These are phyloP conservation scores for Lypha dubia DNA, from an alignment of 2,888 invertebrate species.

Conservation along the genomic window DNA sequence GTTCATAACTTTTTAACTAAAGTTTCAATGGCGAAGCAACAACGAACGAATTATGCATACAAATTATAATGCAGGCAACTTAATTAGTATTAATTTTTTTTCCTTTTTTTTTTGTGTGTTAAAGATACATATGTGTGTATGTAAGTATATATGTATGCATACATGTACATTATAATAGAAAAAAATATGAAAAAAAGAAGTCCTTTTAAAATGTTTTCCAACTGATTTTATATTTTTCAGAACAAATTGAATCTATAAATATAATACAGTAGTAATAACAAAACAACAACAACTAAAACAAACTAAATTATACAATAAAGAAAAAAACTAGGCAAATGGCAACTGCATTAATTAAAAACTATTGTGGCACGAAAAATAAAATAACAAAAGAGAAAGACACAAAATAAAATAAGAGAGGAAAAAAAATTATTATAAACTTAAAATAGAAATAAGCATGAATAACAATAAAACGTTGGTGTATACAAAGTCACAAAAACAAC, in stretches of 20 bases:
- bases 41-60: neutral
- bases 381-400: conserved; percentile 42
- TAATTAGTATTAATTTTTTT: conserved; percentile 11
- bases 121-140: neutral
- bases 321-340: conserved; percentile 62
- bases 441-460: conserved; percentile 15
- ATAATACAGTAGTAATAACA: conserved; percentile 35
- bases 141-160: no score
- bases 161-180: no score
- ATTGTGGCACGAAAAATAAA: conserved; percentile 39
- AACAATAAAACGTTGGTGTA: conserved; percentile 21
- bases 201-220: conserved; percentile 46
- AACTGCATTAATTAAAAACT: conserved; percentile 69
- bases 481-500: no score
- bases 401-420: conserved; percentile 29
- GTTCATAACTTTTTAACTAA: conserved; percentile 22
- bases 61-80: conserved; percentile 26
- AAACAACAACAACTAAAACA: conserved; percentile 37
- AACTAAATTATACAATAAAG: conserved; percentile 44
- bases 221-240: conserved; percentile 57
- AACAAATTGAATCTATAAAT: conserved; percentile 36
- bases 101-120: neutral
- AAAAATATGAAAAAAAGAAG: conserved; percentile 5
- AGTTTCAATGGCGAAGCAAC: neutral
- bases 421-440: conserved; percentile 2